Base-by-base conservation (phyloP, 1,140 invertebrate species). In the Drosophila punjabiensis region DNA sequence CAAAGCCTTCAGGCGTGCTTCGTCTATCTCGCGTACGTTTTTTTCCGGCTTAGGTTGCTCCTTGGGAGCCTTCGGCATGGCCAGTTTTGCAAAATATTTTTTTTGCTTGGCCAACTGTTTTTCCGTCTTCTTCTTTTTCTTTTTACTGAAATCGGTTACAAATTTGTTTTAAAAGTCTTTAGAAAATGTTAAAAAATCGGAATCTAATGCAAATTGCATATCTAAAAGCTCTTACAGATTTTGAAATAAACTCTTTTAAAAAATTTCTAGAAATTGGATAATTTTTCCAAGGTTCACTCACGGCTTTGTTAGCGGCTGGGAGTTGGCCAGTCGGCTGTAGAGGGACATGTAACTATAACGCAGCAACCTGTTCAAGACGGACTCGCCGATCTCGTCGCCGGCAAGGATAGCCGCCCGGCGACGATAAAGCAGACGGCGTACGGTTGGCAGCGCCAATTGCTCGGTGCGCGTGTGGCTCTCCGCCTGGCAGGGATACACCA, bases 281-380 rank as follows among this genome's bases (percentile, higher is more conserved):
- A 10, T n/a, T 41, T 18, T 14, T 0, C 9, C 9, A 43, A 18
- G 9, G 10, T 18, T 18, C 20, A 14, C 79, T 78, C 61, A 92
- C 89, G 79, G 82, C 30, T 78, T 73, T 10, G 62, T 47, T 9
- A 79, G 13, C 0, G 89, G 89, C 62, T 88, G 77, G 45, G 45
- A 7, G 47, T 92, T 92, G n/a, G 53, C 48, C 28, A 92, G 52
- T 3, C 91, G 91, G 67, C 87, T 92, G 53, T 92, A 92, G 14
- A 92, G 48, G 1, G 91, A 92, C 14, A 92, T 10, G 28, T 83
- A 81, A 66, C 91, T 92, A 48, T 76, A 86, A 47, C 91, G 87
- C 11, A 92, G 50, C 71, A 56, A 79, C 9, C 91, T 71, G 75
- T 92, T 92, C 8, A 92, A 52, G 18, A 86, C 81, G 11, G 53